These are phyloP conservation scores for Paraescarpia echinospica DNA, from an alignment of 1,140 invertebrate genomes.

Conservation along the genomic window DNA sequence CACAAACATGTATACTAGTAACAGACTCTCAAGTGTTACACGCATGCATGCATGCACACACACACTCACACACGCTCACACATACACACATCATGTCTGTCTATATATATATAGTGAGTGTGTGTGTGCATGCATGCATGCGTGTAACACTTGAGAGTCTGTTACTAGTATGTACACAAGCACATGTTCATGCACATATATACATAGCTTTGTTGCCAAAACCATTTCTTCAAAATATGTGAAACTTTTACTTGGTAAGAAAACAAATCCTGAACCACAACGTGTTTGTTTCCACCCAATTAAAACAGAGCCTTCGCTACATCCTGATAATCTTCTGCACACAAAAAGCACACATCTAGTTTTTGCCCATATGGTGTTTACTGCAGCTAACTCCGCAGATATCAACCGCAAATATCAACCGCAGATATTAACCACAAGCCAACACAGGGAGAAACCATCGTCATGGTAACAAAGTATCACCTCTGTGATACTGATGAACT, in stretches of 20 bases:
- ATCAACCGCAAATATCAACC: too few species aligned
- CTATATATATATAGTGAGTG: too few species aligned
- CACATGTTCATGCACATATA: too few species aligned
- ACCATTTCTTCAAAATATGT: too few species aligned
- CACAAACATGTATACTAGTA: too few species aligned
- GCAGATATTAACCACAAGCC: background rate
- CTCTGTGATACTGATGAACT: background rate
- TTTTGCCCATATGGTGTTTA: background rate
- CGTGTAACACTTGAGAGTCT: too few species aligned
- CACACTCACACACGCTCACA: too few species aligned
- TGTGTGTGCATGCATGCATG: too few species aligned
- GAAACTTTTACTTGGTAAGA: background rate
- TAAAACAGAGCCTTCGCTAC: background rate
- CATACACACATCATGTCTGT: too few species aligned
- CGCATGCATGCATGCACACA: background rate
- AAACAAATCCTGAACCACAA: background rate
- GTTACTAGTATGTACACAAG: too few species aligned
- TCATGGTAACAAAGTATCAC: background rate
- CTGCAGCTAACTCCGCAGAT: background rate
- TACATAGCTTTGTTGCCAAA: too few species aligned
- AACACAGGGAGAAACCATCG: background rate
- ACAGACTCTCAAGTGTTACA: too few species aligned
- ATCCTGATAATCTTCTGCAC: background rate
- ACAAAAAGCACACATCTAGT: background rate
- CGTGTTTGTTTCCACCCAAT: background rate